Conservation (phyloP, 2,113 vertebrate genomes). For the Chloropsis cyanopogon region DNA sequence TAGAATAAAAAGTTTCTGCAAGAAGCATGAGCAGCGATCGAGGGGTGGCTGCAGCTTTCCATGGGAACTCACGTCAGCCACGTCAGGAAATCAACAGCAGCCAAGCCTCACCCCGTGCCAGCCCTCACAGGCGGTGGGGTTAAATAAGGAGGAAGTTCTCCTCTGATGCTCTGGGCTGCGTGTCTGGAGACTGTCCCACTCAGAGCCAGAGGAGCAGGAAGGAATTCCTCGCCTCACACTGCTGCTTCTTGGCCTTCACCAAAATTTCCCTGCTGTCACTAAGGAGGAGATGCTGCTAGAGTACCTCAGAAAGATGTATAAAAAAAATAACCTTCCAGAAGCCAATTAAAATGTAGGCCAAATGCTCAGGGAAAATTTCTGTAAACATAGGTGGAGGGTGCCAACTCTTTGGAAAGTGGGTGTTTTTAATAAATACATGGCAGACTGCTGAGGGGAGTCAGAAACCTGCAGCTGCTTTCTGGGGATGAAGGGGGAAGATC, state of each 20-base stretch:
- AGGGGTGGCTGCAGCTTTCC: neutral
- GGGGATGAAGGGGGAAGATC: neutral
- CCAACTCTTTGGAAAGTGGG: neutral
- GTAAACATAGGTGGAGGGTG: conserved; percentile 24
- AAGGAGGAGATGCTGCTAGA: neutral
- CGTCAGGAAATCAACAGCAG: neutral
- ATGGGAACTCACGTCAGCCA: neutral
- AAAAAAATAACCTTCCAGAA: neutral
- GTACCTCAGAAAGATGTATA: neutral
- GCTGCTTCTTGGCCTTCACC: neutral
- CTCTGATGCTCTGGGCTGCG: neutral
- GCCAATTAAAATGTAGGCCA: conserved; percentile 45
- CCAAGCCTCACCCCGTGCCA: neutral
- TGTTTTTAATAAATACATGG: conserved; percentile 5
- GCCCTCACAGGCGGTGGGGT: neutral
- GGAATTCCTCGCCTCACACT: neutral
- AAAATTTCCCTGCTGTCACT: neutral
- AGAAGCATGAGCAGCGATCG: neutral
- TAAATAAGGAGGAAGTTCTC: neutral
- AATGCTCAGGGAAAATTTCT: conserved; percentile 37
- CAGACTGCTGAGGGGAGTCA: neutral
- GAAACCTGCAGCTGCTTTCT: neutral
- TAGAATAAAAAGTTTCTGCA: neutral
- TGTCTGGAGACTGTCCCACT: neutral
- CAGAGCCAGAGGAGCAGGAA: neutral